phyloP scores from a whole-genome alignment of 2,888 invertebrate species.

The Aporophyla nigra region DNA sequence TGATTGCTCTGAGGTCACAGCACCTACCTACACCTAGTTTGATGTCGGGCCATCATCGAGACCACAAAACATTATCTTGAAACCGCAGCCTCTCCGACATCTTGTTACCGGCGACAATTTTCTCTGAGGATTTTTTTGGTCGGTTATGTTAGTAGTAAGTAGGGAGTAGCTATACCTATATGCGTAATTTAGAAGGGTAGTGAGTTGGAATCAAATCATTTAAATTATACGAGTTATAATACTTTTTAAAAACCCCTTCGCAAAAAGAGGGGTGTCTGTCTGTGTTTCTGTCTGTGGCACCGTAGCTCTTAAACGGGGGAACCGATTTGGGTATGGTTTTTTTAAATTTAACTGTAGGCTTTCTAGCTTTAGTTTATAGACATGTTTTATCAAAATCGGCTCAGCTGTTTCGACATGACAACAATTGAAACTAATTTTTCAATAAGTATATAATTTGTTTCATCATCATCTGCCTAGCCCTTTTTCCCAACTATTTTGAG shows the following conservation, averaged over 20 bases:
- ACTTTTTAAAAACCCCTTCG: background rate
- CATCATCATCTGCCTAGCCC: no score
- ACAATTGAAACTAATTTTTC: no score
- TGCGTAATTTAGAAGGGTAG: background rate
- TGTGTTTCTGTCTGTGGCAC: no score
- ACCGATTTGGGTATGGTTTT: no score
- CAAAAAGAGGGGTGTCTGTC: no score
- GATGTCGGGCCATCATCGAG: constrained; percentile 71
- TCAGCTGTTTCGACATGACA: no score
- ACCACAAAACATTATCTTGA: constrained; percentile 75
- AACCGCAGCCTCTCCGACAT: constrained; percentile 75
- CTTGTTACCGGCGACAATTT: constrained; percentile 86
- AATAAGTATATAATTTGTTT: no score
- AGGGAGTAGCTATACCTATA: constrained; percentile 37
- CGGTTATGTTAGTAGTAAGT: constrained; percentile 61
- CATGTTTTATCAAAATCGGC: no score
- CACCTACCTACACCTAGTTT: constrained; percentile 73
- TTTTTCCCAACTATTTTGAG: no score
- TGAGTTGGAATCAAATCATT: background rate
- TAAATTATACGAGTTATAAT: background rate
- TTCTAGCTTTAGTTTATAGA: no score
- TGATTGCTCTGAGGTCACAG: constrained; percentile 64
- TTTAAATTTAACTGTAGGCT: no score
- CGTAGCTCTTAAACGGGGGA: no score
- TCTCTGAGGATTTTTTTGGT: constrained; percentile 71